Conservation (phyloP, 2,113 vertebrate genomes). For the Cynoglossus semilaevis region DNA sequence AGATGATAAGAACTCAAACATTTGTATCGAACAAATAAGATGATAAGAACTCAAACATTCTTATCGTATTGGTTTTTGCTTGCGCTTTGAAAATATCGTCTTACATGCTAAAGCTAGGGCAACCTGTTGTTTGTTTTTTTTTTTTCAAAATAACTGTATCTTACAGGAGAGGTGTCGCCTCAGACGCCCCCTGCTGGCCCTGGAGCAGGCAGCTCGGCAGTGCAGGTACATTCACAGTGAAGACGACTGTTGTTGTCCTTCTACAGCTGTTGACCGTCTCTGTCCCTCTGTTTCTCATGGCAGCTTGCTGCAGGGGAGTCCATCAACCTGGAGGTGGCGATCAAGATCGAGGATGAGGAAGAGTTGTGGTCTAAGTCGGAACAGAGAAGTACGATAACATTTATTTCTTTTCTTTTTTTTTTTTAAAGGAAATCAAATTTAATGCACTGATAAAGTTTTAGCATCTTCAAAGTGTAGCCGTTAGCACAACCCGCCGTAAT, state of each 20-base stretch:
- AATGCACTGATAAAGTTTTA: no score
- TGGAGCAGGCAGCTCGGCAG: neutral
- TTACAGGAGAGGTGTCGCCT: neutral
- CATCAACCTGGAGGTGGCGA: neutral
- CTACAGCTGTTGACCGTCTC: no score
- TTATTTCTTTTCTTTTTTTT: neutral
- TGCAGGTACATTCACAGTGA: conserved; percentile 8
- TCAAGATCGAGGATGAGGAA: conserved; percentile 60
- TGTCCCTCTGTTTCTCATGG: neutral
- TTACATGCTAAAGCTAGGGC: no score
- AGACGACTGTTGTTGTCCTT: neutral
- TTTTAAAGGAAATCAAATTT: no score
- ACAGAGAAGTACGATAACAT: conserved; percentile 28
- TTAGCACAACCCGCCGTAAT: no score
- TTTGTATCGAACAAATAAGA: no score
- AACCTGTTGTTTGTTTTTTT: no score
- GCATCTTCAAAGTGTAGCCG: no score
- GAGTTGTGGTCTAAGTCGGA: conserved; percentile 40
- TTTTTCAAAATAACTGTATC: neutral
- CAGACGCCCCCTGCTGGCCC: conserved; percentile 5
- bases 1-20: no score
- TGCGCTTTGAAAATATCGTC: no score
- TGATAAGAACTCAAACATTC: no score
- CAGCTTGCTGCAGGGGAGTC: conserved; percentile 7
- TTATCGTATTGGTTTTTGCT: no score